These are phyloP conservation scores for Chanos chanos DNA, from an alignment of 2,797 vertebrate genomes.

Conservation along the genomic window DNA sequence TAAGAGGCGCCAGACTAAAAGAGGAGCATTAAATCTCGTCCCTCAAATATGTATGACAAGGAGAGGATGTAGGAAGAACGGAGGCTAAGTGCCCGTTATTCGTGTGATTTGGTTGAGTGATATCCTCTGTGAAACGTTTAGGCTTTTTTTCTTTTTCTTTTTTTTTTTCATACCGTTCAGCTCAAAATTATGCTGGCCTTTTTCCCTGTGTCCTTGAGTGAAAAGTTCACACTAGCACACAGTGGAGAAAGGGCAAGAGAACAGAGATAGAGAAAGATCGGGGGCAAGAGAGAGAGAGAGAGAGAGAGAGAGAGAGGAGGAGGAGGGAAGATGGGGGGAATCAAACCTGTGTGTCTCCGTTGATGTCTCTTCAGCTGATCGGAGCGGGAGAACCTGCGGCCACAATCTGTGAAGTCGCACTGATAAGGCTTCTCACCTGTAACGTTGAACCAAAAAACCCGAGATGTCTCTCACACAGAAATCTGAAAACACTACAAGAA, in stretches of 20 bases:
- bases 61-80: constrained; percentile 12
- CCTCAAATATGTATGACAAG: constrained; percentile 11
- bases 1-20: constrained; percentile 20
- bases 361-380: constrained; percentile 98
- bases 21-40: not conserved
- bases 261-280: too few relatives aligned
- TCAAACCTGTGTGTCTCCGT: constrained; percentile 95
- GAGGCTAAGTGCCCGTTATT: too few relatives aligned
- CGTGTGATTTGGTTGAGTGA: too few relatives aligned
- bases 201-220: too few relatives aligned
- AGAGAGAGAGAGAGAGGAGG: constrained; percentile 26
- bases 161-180: too few relatives aligned
- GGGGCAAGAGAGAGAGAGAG: not conserved
- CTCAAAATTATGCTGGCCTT: too few relatives aligned
- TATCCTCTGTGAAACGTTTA: too few relatives aligned
- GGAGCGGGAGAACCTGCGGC: constrained; percentile 93
- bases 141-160: too few relatives aligned
- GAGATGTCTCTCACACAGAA: too few relatives aligned
- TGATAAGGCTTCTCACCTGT: constrained; percentile 94
- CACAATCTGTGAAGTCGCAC: constrained; percentile 97
- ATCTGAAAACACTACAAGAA: too few relatives aligned
- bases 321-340: not conserved
- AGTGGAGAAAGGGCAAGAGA: too few relatives aligned
- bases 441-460: constrained; percentile 3
- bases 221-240: too few relatives aligned